These are phyloP conservation scores for Tetragnatha versicolor DNA, from an alignment of 1,140 invertebrate species.

Conservation along the genomic window DNA sequence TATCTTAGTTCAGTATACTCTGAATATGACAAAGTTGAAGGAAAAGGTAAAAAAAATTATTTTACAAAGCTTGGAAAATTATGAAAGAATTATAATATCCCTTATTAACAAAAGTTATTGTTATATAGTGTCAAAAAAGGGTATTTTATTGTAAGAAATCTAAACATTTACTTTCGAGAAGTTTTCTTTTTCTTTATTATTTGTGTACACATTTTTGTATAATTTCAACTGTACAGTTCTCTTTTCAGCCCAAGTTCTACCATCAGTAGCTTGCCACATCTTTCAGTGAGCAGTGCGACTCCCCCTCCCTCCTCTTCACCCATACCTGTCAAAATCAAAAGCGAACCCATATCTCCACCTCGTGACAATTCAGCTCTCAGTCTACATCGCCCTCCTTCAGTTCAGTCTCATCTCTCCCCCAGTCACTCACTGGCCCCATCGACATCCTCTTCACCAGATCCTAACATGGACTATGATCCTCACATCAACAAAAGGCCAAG, in stretches of 20 bases:
- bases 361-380: constrained; percentile 69
- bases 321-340: constrained; percentile 88
- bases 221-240: neutral
- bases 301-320: constrained; percentile 79
- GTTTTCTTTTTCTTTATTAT: too few species aligned
- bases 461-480: constrained; percentile 79
- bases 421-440: constrained; percentile 65
- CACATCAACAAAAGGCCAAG: constrained; percentile 68
- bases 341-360: constrained; percentile 91
- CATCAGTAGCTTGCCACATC: constrained; percentile 60
- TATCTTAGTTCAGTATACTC: too few species aligned
- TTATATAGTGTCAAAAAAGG: too few species aligned
- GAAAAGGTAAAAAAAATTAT: neutral
- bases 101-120: too few species aligned
- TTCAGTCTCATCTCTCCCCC: constrained; percentile 67
- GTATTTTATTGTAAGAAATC: too few species aligned
- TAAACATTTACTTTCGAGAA: too few species aligned
- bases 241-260: constrained; percentile 48
- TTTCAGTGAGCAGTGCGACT: constrained; percentile 82
- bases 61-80: neutral
- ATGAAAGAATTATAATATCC: neutral
- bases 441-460: constrained; percentile 58
- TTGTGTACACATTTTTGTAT: neutral
- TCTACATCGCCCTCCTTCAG: constrained; percentile 58
- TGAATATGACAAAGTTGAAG: too few species aligned